phyloP scores from a whole-genome alignment of 2,113 vertebrate genomes.

The Vulpes ferrilata region DNA sequence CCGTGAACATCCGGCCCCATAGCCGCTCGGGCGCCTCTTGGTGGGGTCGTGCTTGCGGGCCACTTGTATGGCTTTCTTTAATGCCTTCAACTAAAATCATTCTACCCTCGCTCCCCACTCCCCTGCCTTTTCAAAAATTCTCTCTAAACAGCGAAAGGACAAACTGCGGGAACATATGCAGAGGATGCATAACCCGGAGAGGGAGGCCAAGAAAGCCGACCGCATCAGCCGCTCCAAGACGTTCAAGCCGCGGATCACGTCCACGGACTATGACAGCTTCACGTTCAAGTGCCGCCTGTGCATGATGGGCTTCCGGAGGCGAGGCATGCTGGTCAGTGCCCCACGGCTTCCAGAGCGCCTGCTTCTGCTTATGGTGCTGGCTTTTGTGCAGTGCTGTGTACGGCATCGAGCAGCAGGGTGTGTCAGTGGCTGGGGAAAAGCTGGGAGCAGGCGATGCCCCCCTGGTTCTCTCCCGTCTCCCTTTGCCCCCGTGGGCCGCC shows the following conservation, averaged over 20 bases:
- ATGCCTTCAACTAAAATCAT: background rate
- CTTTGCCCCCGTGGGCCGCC: background rate
- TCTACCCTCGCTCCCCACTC: background rate
- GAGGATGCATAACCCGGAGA: conserved; percentile 98
- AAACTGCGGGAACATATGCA: conserved; percentile 99
- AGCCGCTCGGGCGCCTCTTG: background rate
- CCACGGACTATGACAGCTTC: conserved; percentile 97
- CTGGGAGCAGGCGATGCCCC: background rate
- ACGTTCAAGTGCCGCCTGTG: conserved; percentile 98
- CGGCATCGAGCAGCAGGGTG: background rate
- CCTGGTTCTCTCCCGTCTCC: background rate
- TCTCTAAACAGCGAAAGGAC: conserved; percentile 93
- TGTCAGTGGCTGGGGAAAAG: background rate
- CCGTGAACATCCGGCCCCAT: background rate
- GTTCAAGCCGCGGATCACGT: conserved; percentile 95
- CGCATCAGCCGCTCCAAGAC: conserved; percentile 95
- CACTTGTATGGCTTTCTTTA: background rate
- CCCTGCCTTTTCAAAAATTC: background rate
- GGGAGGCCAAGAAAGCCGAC: conserved; percentile 97
- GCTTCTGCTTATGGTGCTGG: background rate
- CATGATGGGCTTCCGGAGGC: conserved; percentile 98
- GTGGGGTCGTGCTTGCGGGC: background rate
- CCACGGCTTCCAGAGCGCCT: rapidly evolving
- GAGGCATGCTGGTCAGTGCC: conserved; percentile 98
- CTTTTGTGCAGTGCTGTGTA: background rate